Percentiles rank a stretch among this genome's conserved stretches.
phyloP scores from a whole-genome alignment of 64 coral and sea anemone genomes.

The Pocillopora damicornis region DNA sequence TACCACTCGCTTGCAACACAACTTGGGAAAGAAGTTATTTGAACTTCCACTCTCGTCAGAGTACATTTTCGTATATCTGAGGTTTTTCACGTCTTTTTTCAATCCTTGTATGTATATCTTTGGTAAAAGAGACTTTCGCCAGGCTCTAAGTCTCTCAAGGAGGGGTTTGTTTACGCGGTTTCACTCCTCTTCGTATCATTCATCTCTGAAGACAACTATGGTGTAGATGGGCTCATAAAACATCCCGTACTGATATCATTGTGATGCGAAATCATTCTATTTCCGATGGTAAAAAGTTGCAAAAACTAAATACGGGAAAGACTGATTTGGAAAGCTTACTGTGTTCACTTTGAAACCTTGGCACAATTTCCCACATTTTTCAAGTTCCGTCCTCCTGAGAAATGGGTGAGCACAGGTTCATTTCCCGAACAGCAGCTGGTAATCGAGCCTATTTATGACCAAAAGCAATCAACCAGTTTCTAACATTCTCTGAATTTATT shows the following conservation, averaged over 20 bases:
- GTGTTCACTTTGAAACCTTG: too few relatives aligned
- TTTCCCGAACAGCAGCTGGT: too few relatives aligned
- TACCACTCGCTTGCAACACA: conserved; percentile 47
- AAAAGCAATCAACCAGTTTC: too few relatives aligned
- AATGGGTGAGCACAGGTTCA: too few relatives aligned
- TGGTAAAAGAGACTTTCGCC: conserved; percentile 71
- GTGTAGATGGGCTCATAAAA: not conserved
- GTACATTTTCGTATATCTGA: conserved; percentile 55
- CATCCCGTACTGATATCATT: not conserved
- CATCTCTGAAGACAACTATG: conserved; percentile 50
- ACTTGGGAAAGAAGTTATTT: conserved; percentile 55
- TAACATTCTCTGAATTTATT: too few relatives aligned
- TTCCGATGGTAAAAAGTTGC: too few relatives aligned
- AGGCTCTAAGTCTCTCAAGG: conserved; percentile 31
- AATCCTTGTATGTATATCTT: conserved; percentile 63
- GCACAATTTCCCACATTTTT: too few relatives aligned
- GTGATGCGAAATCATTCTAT: not conserved
- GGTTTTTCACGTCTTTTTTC: conserved; percentile 52
- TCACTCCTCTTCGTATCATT: conserved; percentile 27
- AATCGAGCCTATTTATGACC: too few relatives aligned
- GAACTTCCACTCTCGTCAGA: conserved; percentile 14
- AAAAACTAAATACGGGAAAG: too few relatives aligned
- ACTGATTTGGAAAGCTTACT: too few relatives aligned
- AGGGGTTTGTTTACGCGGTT: not conserved
- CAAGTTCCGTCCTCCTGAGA: too few relatives aligned